A percentile compares a stretch with the other conserved stretches of the same genome.
Evolutionary conservation across 2,888 invertebrate species (phyloP).

Genomic region (Macrosiphum euphorbiae): DNA sequence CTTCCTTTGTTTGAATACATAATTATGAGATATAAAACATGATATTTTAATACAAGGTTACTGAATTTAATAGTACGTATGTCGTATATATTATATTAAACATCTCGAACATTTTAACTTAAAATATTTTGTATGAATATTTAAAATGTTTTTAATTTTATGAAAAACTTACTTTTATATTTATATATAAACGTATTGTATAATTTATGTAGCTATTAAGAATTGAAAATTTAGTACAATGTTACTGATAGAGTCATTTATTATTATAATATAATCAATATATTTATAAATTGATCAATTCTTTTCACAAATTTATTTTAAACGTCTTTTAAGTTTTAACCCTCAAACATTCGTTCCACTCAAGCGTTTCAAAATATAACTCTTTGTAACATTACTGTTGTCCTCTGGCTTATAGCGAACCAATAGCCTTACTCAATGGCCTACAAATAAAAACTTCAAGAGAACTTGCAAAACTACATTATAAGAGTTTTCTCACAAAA

Average conservation of each 20-base stretch:
- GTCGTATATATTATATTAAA: not conserved
- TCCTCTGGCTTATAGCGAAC: not conserved
- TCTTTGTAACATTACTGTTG: not conserved
- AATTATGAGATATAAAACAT: not conserved
- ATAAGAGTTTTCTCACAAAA: not conserved
- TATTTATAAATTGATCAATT: not conserved
- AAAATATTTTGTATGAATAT: not conserved
- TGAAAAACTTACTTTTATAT: not conserved
- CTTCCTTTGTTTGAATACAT: not conserved
- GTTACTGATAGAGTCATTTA: not conserved
- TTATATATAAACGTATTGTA: not conserved
- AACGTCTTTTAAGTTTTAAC: not conserved
- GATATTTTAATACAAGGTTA: not conserved
- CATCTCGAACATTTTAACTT: not conserved
- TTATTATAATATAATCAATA: not conserved
- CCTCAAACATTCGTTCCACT: not conserved
- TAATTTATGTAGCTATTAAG: not conserved
- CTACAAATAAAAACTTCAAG: not conserved
- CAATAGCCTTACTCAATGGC: not conserved
- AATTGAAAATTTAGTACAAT: not conserved
- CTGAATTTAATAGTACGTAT: not conserved
- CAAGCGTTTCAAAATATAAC: not conserved
- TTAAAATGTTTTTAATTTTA: not conserved
- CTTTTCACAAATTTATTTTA: not conserved
- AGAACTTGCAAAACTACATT: not conserved